These are phyloP conservation scores for Thera britannica DNA, from an alignment of 2,888 invertebrate genomes.

Conservation along the genomic window DNA sequence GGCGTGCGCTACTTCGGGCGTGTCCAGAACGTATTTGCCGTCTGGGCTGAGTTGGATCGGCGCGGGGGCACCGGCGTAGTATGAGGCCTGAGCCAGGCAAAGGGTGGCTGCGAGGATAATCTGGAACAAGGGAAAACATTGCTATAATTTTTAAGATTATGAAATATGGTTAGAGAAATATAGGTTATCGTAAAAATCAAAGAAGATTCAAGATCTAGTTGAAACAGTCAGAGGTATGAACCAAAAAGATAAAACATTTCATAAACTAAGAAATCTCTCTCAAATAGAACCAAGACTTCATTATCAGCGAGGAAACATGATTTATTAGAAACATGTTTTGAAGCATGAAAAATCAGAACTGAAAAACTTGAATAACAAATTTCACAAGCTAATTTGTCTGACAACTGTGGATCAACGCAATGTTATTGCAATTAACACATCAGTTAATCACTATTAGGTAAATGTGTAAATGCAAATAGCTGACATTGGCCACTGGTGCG, in stretches of 20 bases:
- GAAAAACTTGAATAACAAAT: constrained; percentile 7
- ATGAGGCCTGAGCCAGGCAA: constrained; percentile 83
- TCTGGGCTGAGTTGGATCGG: constrained; percentile 80
- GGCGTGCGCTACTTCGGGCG: constrained; percentile 81
- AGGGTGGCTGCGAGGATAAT: constrained; percentile 79
- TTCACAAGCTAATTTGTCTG: constrained; percentile 13
- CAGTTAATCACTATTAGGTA: constrained; percentile 32
- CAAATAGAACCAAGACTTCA: too few species aligned
- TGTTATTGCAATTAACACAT: constrained; percentile 37
- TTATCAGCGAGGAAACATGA: too few species aligned
- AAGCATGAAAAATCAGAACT: constrained; percentile 15
- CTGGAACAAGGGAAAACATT: constrained; percentile 52
- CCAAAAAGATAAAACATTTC: too few species aligned
- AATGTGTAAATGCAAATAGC: constrained; percentile 32
- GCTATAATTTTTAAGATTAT: constrained; percentile 5
- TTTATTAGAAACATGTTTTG: neutral
- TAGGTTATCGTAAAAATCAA: too few species aligned
- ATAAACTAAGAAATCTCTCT: too few species aligned
- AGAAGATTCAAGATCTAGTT: too few species aligned
- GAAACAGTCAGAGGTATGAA: too few species aligned
- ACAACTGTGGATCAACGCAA: constrained; percentile 25
- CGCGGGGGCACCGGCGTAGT: constrained; percentile 79
- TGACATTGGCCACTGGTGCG: constrained; percentile 45
- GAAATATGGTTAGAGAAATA: neutral
- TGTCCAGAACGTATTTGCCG: constrained; percentile 82